A percentile compares a stretch with the other conserved stretches of the same genome.
These are phyloP conservation scores for Garrulus glandarius DNA, from an alignment of 2,797 vertebrate species.

Conservation along the genomic window DNA sequence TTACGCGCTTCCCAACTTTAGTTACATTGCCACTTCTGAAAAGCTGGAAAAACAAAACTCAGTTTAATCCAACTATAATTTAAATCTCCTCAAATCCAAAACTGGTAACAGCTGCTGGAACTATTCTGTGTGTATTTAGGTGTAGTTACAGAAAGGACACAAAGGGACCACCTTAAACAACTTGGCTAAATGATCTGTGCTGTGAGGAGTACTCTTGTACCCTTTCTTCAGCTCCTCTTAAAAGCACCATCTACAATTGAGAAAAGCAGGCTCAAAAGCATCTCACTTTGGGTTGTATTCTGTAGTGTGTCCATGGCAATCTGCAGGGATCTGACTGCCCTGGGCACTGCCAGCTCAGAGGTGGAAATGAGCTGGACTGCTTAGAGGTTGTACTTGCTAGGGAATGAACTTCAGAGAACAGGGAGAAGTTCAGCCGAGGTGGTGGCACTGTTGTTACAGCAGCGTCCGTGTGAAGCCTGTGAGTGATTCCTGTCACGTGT, in stretches of 20 bases:
- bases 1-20: neutral
- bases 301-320: neutral
- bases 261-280: neutral
- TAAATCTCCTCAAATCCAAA: neutral
- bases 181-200: neutral
- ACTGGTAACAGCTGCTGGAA: neutral
- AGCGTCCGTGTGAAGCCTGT: accelerated
- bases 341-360: neutral
- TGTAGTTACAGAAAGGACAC: neutral
- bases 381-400: neutral
- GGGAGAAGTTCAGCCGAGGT: neutral
- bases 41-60: neutral
- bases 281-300: neutral
- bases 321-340: neutral
- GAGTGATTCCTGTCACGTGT: accelerated
- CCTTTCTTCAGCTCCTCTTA: neutral
- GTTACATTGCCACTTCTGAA: neutral
- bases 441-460: neutral
- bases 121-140: neutral
- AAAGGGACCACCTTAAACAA: neutral
- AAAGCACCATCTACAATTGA: neutral
- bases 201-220: neutral
- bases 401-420: neutral
- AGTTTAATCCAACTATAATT: neutral
- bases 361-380: neutral